These are phyloP conservation scores for Cordilura impudica DNA, from an alignment of 2,888 invertebrate genomes.

Conservation along the genomic window DNA sequence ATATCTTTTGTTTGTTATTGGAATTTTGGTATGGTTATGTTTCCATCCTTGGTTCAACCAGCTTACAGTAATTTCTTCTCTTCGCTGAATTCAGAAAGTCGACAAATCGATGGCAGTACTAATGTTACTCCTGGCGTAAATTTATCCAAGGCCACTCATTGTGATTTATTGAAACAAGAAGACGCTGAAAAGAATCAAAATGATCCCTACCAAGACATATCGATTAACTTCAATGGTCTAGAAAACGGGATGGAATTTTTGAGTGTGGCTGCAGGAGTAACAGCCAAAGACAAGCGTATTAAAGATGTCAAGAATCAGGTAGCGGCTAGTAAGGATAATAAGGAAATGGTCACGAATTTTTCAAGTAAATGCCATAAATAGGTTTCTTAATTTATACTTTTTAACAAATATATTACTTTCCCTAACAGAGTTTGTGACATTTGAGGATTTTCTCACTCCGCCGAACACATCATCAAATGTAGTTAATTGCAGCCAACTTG, in stretches of 20 bases:
- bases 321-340: conserved; percentile 71
- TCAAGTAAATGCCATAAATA: conserved; percentile 66
- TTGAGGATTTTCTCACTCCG: conserved; percentile 72
- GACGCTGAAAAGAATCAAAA: conserved; percentile 67
- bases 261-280: conserved; percentile 91
- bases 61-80: conserved; percentile 76
- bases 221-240: conserved; percentile 71
- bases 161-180: conserved; percentile 64
- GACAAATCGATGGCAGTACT: conserved; percentile 64
- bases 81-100: conserved; percentile 70
- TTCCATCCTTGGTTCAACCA: conserved; percentile 37
- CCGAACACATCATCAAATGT: conserved; percentile 67
- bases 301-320: conserved; percentile 88
- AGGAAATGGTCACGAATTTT: conserved; percentile 71
- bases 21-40: too few relatives aligned
- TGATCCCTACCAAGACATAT: conserved; percentile 66
- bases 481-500: conserved; percentile 77
- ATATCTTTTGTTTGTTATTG: too few relatives aligned
- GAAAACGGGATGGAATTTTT: conserved; percentile 80
- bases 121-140: conserved; percentile 59
- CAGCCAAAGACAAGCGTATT: conserved; percentile 92
- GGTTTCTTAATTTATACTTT: not conserved
- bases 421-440: conserved; percentile 71
- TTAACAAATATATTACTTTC: not conserved
- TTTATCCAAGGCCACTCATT: conserved; percentile 67